Conservation (phyloP, 2,888 invertebrate species). For the Clivina fossor region DNA sequence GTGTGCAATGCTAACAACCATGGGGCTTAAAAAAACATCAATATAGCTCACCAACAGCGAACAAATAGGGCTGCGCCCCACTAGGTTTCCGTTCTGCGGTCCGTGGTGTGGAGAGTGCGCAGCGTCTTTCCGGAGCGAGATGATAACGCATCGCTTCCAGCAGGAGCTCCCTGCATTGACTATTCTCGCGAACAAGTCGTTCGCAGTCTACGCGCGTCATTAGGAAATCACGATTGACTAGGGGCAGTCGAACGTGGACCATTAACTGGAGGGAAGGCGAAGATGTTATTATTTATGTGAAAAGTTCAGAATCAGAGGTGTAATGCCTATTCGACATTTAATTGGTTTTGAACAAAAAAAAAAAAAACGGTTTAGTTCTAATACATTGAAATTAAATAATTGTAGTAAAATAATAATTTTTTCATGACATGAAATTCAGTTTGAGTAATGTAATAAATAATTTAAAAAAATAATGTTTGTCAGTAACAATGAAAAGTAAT, state of each 20-base stretch:
- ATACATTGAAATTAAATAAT: no score
- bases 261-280: constrained; percentile 54
- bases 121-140: constrained; percentile 66
- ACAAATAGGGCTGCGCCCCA: constrained; percentile 66
- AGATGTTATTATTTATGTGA: not conserved
- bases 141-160: constrained; percentile 73
- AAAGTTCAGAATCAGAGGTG: no score
- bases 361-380: no score
- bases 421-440: no score
- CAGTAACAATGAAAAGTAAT: no score
- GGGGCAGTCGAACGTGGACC: constrained; percentile 65
- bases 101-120: constrained; percentile 61
- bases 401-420: no score
- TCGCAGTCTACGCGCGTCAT: constrained; percentile 70
- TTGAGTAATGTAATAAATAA: no score
- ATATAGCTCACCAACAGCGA: constrained; percentile 61
- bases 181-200: constrained; percentile 63
- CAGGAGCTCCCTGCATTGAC: constrained; percentile 64
- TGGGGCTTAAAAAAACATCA: no score
- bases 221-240: constrained; percentile 66
- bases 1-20: no score
- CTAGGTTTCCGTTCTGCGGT: constrained; percentile 67
- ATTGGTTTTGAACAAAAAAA: no score
- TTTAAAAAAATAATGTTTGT: no score
- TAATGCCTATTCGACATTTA: no score